These are phyloP conservation scores for Cactoblastis cactorum DNA, from an alignment of 2,888 invertebrate species.

Conservation along the genomic window DNA sequence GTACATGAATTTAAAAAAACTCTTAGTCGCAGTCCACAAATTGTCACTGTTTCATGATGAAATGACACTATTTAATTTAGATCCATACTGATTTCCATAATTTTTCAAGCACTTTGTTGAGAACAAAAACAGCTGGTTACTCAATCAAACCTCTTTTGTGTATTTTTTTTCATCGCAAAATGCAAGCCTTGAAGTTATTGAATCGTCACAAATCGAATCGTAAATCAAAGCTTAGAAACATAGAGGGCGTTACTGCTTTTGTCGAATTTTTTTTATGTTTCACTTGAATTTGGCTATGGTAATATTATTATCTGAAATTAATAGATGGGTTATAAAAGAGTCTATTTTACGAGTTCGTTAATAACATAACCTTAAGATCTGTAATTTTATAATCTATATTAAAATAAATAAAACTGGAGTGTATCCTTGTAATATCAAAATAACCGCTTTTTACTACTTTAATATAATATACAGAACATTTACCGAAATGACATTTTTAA, in stretches of 20 bases:
- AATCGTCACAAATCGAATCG: constrained; percentile 1
- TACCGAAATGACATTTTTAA: no score
- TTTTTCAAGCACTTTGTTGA: constrained; percentile 56
- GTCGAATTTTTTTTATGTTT: background rate
- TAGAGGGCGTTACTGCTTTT: constrained; percentile 13
- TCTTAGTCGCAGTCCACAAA: constrained; percentile 47
- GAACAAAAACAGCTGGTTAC: constrained; percentile 73
- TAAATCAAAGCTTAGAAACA: background rate
- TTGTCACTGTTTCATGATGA: constrained; percentile 49
- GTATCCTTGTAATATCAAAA: no score
- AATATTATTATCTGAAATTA: background rate
- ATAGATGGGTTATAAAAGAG: no score
- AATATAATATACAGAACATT: no score
- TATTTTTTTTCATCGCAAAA: constrained; percentile 42
- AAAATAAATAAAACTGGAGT: no score
- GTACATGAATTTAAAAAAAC: constrained; percentile 48
- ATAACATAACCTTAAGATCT: no score
- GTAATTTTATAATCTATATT: no score
- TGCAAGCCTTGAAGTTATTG: constrained; percentile 5
- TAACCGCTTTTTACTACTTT: no score
- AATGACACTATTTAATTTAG: constrained; percentile 73
- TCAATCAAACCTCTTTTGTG: constrained; percentile 41
- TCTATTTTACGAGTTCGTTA: no score
- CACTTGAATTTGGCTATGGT: background rate
- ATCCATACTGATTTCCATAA: constrained; percentile 58